A percentile compares a stretch with the other conserved stretches of the same genome.
phyloP scores from a whole-genome alignment of 2,888 invertebrate genomes.

The Eilema caniola region DNA sequence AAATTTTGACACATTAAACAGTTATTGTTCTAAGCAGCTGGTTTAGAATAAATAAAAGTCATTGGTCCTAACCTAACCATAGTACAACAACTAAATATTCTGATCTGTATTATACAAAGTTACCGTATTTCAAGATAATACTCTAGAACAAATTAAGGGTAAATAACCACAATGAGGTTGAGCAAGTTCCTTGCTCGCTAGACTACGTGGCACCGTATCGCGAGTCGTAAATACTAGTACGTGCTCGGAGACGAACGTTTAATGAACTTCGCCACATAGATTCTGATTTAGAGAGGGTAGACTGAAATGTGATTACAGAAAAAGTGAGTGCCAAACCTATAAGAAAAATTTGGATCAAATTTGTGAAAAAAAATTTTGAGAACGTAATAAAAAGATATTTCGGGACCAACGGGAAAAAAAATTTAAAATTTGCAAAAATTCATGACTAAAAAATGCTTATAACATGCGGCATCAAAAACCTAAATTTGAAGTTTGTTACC shows the following conservation, averaged over 20 bases:
- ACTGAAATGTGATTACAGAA: constrained; percentile 5
- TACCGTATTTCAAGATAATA: neutral
- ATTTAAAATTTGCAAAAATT: no score
- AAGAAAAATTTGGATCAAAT: neutral
- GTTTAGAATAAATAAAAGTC: neutral
- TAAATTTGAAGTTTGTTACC: no score
- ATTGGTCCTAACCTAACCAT: neutral
- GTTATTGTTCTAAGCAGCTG: no score
- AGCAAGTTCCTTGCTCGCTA: constrained; percentile 33
- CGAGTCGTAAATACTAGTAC: constrained; percentile 65
- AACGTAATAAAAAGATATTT: neutral
- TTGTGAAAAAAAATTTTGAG: neutral
- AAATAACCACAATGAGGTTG: constrained; percentile 46
- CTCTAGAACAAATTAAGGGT: constrained; percentile 19
- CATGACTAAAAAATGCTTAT: no score
- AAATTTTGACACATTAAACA: no score
- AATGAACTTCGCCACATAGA: constrained; percentile 53
- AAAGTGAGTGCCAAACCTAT: neutral
- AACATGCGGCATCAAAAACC: no score
- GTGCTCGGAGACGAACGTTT: constrained; percentile 60
- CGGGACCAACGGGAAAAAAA: no score
- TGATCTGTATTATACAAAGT: neutral
- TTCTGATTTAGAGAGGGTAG: constrained; percentile 13
- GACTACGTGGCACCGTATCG: constrained; percentile 31
- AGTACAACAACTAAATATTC: neutral